Base-by-base conservation (phyloP, 2,888 invertebrate species). In the Seira musarum region DNA sequence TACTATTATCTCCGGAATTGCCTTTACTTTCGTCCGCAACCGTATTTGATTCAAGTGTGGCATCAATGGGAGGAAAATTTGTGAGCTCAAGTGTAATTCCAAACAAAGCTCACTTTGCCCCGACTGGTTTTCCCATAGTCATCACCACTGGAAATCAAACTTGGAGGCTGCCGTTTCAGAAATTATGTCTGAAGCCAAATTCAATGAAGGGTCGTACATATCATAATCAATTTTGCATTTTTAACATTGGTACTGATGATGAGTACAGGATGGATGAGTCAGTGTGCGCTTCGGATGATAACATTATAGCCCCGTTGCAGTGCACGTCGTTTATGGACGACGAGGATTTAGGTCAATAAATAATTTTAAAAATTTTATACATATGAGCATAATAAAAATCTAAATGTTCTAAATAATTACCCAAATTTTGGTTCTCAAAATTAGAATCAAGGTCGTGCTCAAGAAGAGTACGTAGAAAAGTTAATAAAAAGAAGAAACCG, bases 171-270 rank as follows among this genome's bases (percentile, higher is more conserved):
- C 78, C 78, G 0, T 13, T 22, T 13, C 19, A 65, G 30, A 71
- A 65, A 6, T 2, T 30, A 17, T 71, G 78, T 65, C 40, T 78
- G 67, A 72, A 71, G 22, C 78, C 78, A 1, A 57, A n/a, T 10
- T 30, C 24, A 2, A 17, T 65, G 10, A 49, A 71, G 1, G 19
- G 8, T 21, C 3, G 17, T 6, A 60, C 40, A 10, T n/a, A n/a
- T n/a, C n/a, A n/a, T n/a, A n/a, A n/a, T n/a, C 66, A 61, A 3
- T 78, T 53, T 15, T 78, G 78, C n/a, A 21, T 72, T 8, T 78
- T 78, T 22, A 19, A 67, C 17, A 71, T 71, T 57, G 25, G 10
- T 15, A 49, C 21, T 8, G 24, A 53, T 8, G 78, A 78, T 19
- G 71, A 78, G 19, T 67, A 67, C 21, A 57, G 49, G 0, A 60